Conservation (phyloP, 2,888 invertebrate species). For the Drosophila diplacantha region DNA sequence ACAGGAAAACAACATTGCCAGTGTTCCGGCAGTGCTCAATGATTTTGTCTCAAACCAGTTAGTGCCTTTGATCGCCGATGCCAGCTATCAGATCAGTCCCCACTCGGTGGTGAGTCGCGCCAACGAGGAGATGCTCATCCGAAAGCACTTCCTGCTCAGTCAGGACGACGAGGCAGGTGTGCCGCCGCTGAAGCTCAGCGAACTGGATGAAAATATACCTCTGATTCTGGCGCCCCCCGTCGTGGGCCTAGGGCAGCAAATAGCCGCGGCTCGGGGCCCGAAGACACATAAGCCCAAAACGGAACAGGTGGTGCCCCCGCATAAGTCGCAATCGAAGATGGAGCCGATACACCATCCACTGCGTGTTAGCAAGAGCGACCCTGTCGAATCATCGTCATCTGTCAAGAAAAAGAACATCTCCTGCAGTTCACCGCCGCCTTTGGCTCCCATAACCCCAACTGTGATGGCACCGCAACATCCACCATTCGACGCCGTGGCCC, state of each 20-base stretch:
- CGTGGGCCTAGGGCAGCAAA: conserved; percentile 16
- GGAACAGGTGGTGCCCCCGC: background rate
- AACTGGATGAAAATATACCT: conserved; percentile 51
- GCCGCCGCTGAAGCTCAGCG: conserved; percentile 57
- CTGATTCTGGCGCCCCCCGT: conserved; percentile 36
- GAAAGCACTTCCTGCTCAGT: conserved; percentile 67
- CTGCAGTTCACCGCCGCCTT: conserved; percentile 47
- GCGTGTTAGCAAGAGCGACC: conserved; percentile 9
- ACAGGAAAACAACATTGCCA: conserved; percentile 57
- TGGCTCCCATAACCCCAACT: conserved; percentile 44
- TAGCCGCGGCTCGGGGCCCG: conserved; percentile 8
- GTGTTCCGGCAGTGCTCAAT: conserved; percentile 59
- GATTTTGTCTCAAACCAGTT: conserved; percentile 66
- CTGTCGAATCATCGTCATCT: background rate
- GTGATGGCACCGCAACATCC: background rate
- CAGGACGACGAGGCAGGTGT: conserved; percentile 54
- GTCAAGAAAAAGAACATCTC: conserved; percentile 6
- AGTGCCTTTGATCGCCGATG: conserved; percentile 64
- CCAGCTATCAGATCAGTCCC: conserved; percentile 58
- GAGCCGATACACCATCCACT: conserved; percentile 24
- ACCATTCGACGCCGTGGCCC: conserved; percentile 54
- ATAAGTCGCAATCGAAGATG: background rate
- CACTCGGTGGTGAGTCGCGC: conserved; percentile 62
- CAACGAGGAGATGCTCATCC: conserved; percentile 71
- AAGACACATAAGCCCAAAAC: background rate